Conservation (phyloP, 2,113 vertebrate species). For the Nicator chloris region DNA sequence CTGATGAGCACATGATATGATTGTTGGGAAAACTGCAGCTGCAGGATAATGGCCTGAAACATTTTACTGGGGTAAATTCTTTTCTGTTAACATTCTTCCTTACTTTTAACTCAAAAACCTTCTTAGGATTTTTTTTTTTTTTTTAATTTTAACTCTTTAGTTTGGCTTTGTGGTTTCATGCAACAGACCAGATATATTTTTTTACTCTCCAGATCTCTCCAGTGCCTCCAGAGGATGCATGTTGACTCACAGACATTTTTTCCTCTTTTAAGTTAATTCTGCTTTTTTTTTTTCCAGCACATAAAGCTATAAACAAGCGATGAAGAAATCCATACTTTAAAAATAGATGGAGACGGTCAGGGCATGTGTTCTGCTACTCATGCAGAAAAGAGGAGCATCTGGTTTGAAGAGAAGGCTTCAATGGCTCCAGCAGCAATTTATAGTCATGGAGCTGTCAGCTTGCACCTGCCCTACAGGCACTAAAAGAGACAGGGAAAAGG, state of each 20-base stretch:
- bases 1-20: background rate
- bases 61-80: background rate
- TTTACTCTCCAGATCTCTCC: constrained; percentile 8
- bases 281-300: background rate
- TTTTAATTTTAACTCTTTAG: background rate
- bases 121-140: background rate
- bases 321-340: constrained; percentile 53
- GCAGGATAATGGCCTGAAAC: background rate
- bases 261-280: constrained; percentile 3
- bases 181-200: background rate
- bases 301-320: constrained; percentile 18
- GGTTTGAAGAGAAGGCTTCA: constrained; percentile 46
- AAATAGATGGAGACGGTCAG: constrained; percentile 38
- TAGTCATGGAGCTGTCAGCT: constrained; percentile 7
- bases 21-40: constrained; percentile 19
- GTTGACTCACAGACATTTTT: constrained; percentile 10
- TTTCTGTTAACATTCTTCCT: background rate
- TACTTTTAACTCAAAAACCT: background rate
- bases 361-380: constrained; percentile 32
- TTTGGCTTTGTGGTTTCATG: background rate
- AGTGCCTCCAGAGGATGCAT: background rate
- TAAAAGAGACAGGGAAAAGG: background rate
- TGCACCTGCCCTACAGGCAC: constrained; percentile 31
- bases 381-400: constrained; percentile 49
- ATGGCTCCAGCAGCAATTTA: constrained; percentile 43